phyloP scores from a whole-genome alignment of 2,888 invertebrate species.

The Drosophila falleni region DNA sequence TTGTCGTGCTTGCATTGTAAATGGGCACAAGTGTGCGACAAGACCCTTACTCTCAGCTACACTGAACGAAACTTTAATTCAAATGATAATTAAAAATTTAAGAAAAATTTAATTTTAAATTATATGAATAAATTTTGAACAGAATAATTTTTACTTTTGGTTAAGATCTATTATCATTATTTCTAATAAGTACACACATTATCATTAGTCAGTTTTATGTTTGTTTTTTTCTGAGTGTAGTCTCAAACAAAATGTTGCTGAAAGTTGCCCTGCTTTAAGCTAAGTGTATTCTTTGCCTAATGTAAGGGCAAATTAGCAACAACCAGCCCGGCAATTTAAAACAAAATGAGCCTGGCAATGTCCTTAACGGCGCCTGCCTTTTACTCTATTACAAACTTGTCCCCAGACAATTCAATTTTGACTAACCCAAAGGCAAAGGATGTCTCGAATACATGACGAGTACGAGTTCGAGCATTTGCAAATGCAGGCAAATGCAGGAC shows the following conservation, averaged over 20 bases:
- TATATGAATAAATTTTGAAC: not conserved
- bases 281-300: conserved; percentile 48
- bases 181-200: rapidly evolving
- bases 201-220: not conserved
- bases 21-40: conserved; percentile 69
- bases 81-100: not conserved
- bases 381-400: conserved; percentile 68
- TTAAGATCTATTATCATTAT: not conserved
- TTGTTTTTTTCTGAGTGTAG: not conserved
- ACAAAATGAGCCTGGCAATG: conserved; percentile 30
- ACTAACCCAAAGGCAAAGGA: conserved; percentile 49
- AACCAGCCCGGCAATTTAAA: conserved; percentile 75
- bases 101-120: too few species aligned
- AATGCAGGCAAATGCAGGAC: conserved; percentile 38
- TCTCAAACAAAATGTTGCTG: conserved; percentile 28
- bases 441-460: conserved; percentile 12
- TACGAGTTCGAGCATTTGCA: not conserved
- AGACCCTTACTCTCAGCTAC: conserved; percentile 31
- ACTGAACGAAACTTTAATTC: conserved; percentile 44
- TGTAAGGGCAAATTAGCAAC: conserved; percentile 78
- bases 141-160: not conserved
- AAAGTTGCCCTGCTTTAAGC: conserved; percentile 15
- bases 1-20: conserved; percentile 74
- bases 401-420: conserved; percentile 81
- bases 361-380: conserved; percentile 65